phyloP scores from a whole-genome alignment of 2,888 invertebrate genomes.

The Nomada fucata region DNA sequence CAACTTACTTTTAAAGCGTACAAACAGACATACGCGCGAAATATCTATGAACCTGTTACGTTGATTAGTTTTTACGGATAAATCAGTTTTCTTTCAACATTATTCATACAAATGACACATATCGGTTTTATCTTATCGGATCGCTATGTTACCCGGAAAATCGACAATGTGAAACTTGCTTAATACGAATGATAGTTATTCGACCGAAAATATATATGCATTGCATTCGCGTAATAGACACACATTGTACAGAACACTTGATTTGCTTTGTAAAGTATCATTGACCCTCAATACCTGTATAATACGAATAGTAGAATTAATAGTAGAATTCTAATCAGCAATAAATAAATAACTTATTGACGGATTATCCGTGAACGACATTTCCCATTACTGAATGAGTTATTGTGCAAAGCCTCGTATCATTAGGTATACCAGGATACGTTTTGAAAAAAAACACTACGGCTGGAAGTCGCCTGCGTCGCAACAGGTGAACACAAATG shows the following conservation, averaged over 20 bases:
- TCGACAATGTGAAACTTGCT: conserved; percentile 4
- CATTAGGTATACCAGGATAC: conserved; percentile 39
- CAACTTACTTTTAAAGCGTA: background rate
- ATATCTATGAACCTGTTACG: background rate
- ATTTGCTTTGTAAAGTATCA: conserved; percentile 11
- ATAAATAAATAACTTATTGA: background rate
- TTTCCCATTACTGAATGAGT: conserved; percentile 22
- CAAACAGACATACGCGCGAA: too few species aligned
- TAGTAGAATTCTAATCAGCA: background rate
- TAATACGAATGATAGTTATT: background rate
- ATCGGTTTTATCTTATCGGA: conserved; percentile 53
- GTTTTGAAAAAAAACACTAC: background rate
- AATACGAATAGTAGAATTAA: background rate
- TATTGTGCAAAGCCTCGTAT: background rate
- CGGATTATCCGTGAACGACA: conserved; percentile 15
- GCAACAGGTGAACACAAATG: conserved; percentile 61
- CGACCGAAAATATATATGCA: background rate
- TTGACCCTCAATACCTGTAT: conserved; percentile 37
- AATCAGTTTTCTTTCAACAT: background rate
- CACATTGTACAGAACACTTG: background rate
- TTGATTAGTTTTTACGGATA: background rate
- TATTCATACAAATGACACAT: conserved; percentile 9
- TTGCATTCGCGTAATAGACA: background rate
- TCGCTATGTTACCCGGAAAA: conserved; percentile 16
- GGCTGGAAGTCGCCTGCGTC: conserved; percentile 44